A percentile compares a stretch with the other conserved stretches of the same genome.
These are phyloP conservation scores for Mormyrops boulengeri DNA, from an alignment of 2,797 vertebrate genomes.

Conservation along the genomic window DNA sequence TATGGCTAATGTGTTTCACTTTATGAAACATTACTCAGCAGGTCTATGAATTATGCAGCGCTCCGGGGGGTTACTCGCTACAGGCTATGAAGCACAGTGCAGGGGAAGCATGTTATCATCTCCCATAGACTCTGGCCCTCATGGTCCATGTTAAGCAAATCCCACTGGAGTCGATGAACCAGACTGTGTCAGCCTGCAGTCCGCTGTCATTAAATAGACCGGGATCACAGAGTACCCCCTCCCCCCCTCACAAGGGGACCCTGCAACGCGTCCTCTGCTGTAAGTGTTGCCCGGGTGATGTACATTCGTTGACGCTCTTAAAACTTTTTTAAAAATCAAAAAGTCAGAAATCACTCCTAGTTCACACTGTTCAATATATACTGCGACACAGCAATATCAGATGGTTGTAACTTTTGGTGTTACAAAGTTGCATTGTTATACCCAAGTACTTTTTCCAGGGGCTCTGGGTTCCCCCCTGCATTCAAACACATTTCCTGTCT, in stretches of 20 bases:
- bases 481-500: neutral
- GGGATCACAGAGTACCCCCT: neutral
- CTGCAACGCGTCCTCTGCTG: neutral
- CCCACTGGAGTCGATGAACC: constrained; percentile 54
- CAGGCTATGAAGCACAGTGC: constrained; percentile 33
- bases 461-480: neutral
- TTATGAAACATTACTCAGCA: constrained; percentile 50
- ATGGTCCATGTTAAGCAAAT: constrained; percentile 49
- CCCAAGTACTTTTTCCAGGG: neutral
- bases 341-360: neutral
- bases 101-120: constrained; percentile 48
- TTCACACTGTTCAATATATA: neutral
- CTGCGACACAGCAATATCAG: neutral
- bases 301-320: neutral
- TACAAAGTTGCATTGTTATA: neutral
- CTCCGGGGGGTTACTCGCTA: constrained; percentile 35
- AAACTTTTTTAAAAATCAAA: neutral
- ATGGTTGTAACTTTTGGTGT: neutral
- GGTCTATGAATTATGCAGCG: constrained; percentile 56
- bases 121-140: constrained; percentile 47
- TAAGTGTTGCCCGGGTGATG: neutral
- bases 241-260: neutral
- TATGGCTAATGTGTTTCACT: constrained; percentile 48
- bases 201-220: constrained; percentile 42
- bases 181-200: constrained; percentile 50